These are phyloP conservation scores for Philopotamus ludificatus DNA, from an alignment of 1,140 invertebrate species.

Conservation along the genomic window DNA sequence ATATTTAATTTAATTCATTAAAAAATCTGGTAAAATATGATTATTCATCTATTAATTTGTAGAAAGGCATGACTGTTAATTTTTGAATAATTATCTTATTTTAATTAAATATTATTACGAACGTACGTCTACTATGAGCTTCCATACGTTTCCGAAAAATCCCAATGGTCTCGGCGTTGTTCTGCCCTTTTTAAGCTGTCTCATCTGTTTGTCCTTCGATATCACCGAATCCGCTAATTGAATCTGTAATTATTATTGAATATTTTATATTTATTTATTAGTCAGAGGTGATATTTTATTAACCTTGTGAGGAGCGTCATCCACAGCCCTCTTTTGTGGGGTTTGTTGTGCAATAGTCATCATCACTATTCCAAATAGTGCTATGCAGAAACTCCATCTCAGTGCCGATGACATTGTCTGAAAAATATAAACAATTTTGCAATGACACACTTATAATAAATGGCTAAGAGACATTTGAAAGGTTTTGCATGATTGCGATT, in stretches of 20 bases:
- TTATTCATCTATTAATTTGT: no score
- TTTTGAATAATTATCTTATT: not conserved
- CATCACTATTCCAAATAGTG: not conserved
- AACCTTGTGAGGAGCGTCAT: conserved; percentile 10
- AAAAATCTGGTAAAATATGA: no score
- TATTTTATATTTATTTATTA: not conserved
- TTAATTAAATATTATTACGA: not conserved
- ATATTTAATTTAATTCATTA: no score
- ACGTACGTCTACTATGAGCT: conserved; percentile 35
- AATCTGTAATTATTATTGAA: conserved; percentile 40
- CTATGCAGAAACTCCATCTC: conserved; percentile 23
- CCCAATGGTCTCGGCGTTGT: conserved; percentile 47
- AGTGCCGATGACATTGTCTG: conserved; percentile 28
- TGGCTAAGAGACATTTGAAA: no score
- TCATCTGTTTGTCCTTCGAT: conserved; percentile 46
- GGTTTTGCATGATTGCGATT: no score
- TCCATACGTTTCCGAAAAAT: conserved; percentile 49
- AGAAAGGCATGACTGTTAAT: no score
- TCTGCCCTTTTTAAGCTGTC: conserved; percentile 45
- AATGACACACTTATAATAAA: no score
- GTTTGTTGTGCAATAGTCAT: conserved; percentile 24
- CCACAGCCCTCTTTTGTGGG: conserved; percentile 29
- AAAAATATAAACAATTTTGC: no score
- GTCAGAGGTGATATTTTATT: not conserved
- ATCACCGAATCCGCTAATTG: conserved; percentile 49